Evolutionary conservation across 2,888 invertebrate species (phyloP).

Genomic region (Lacanobia oleracea): DNA sequence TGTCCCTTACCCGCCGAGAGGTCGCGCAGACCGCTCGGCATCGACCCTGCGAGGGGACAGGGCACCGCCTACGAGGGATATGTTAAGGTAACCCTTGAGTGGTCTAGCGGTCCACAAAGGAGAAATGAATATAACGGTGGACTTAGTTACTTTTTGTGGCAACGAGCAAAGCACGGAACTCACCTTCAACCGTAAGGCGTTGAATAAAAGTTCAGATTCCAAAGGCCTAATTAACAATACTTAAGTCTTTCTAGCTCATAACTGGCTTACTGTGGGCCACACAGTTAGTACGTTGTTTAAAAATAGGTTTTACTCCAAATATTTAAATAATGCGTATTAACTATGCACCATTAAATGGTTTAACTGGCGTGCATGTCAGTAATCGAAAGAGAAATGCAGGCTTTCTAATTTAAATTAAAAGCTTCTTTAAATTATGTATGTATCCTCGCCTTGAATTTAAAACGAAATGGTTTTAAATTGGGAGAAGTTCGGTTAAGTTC

Average conservation of each 20-base stretch:
- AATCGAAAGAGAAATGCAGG: background rate
- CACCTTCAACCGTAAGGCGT: background rate
- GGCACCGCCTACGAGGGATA: conserved; percentile 94
- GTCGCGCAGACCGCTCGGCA: conserved; percentile 96
- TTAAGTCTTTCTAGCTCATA: too few species aligned
- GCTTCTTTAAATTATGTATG: background rate
- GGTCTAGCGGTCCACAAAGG: too few species aligned
- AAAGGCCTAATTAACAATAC: background rate
- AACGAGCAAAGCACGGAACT: background rate
- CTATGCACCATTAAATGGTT: conserved; percentile 4
- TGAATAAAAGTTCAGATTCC: background rate
- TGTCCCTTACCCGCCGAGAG: conserved; percentile 98
- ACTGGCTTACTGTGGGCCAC: too few species aligned
- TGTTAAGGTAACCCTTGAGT: conserved; percentile 14
- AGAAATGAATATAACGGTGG: too few species aligned
- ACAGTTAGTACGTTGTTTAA: background rate
- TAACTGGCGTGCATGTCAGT: background rate
- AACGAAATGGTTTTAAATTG: background rate
- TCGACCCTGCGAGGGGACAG: conserved; percentile 98
- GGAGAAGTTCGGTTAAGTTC: background rate
- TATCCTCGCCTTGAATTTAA: background rate
- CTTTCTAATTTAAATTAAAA: background rate
- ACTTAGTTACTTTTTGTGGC: background rate
- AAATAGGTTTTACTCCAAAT: too few species aligned
- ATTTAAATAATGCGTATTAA: background rate